These are phyloP conservation scores for Streptopelia turtur DNA, from an alignment of 2,797 vertebrate species.

Conservation along the genomic window DNA sequence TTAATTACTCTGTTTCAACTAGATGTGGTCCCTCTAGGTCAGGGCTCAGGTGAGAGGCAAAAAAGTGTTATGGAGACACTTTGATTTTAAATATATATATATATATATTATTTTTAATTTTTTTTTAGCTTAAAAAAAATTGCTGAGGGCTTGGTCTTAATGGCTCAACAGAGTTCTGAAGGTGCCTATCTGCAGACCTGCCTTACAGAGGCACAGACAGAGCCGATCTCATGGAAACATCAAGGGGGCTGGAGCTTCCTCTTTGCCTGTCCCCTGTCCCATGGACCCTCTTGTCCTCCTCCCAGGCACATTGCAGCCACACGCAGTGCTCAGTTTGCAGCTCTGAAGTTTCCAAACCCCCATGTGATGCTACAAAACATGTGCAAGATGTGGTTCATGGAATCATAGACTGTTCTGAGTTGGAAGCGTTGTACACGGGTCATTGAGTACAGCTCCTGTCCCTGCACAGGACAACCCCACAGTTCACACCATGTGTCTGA, in stretches of 20 bases:
- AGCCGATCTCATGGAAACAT: neutral
- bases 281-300: neutral
- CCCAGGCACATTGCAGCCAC: neutral
- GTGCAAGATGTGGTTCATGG: neutral
- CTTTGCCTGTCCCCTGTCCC: neutral
- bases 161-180: neutral
- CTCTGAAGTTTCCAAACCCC: neutral
- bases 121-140: too few species aligned
- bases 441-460: too few species aligned
- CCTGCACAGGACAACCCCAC: too few species aligned
- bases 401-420: too few species aligned
- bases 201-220: neutral
- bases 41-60: conserved; percentile 26
- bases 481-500: too few species aligned
- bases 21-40: neutral
- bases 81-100: neutral
- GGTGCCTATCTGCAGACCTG: neutral
- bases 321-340: neutral
- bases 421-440: too few species aligned
- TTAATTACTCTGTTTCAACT: conserved; percentile 39
- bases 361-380: neutral
- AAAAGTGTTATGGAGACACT: neutral
- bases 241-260: neutral
- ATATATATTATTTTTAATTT: too few species aligned
- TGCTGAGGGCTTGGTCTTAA: neutral